Conservation (phyloP, 37 sponge, comb jelly and placozoan species). For the Oscarella lobularis region DNA sequence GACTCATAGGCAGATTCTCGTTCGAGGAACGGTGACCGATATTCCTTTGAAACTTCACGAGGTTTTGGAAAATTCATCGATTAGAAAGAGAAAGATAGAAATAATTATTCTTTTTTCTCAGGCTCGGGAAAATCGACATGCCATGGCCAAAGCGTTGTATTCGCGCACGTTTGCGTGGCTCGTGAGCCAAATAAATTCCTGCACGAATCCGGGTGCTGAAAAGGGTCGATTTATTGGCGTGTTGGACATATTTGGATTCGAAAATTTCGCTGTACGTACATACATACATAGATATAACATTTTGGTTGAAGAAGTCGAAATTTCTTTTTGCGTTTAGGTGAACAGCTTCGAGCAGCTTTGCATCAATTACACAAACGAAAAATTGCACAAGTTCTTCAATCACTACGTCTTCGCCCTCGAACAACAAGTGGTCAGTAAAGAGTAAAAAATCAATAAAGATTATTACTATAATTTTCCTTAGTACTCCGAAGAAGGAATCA, state of each 20-base stretch:
- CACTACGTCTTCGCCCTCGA: constrained; percentile 86
- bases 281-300: background rate
- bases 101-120: constrained; percentile 2
- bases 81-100: too few species aligned
- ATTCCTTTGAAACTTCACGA: constrained; percentile 13
- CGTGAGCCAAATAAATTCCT: constrained; percentile 79
- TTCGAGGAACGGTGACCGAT: constrained; percentile 44
- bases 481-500: constrained; percentile 83
- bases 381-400: constrained; percentile 93
- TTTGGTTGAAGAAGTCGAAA: background rate
- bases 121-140: constrained; percentile 86
- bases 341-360: constrained; percentile 96
- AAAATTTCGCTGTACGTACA: constrained; percentile 59
- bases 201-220: constrained; percentile 74
- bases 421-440: constrained; percentile 64
- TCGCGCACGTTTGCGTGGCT: constrained; percentile 85
- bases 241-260: constrained; percentile 92
- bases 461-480: too few species aligned
- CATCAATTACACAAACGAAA: constrained; percentile 94
- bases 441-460: background rate
- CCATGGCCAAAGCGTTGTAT: constrained; percentile 90
- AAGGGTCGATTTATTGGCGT: constrained; percentile 74
- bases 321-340: constrained; percentile 19
- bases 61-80: too few species aligned
- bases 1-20: constrained; percentile 66